Percentiles rank a stretch among this genome's conserved stretches.
Conservation (phyloP, 2,113 vertebrate species). For the Melanerpes formicivorus region DNA sequence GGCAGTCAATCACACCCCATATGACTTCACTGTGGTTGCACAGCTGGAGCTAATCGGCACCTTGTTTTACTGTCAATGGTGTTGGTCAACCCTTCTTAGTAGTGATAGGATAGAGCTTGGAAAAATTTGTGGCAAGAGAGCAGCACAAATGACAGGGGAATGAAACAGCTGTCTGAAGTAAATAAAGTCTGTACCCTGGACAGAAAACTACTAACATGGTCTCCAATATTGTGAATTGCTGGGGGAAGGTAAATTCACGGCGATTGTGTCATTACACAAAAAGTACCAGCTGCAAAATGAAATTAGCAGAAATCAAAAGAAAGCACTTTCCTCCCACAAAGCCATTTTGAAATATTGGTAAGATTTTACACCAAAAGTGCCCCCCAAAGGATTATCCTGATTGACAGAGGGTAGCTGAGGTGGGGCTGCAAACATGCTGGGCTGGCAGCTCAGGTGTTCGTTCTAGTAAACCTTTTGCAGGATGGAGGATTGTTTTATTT, state of each 20-base stretch:
- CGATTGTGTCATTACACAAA: neutral
- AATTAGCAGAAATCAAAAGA: neutral
- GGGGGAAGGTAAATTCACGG: neutral
- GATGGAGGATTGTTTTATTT: neutral
- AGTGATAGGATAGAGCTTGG: neutral
- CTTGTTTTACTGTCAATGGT: neutral
- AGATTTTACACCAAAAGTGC: neutral
- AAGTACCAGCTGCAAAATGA: neutral
- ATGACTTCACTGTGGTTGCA: neutral
- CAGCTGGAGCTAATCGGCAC: neutral
- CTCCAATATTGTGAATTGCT: neutral
- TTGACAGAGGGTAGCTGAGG: neutral
- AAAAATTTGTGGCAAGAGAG: neutral
- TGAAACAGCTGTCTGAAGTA: neutral
- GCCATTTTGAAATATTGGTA: neutral
- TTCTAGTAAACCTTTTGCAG: neutral
- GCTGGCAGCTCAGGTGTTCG: neutral
- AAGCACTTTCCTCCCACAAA: neutral
- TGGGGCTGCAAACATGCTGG: neutral
- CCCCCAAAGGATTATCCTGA: neutral
- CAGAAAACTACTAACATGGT: neutral
- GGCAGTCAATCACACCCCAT: neutral
- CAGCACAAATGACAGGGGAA: neutral
- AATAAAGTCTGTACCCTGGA: neutral
- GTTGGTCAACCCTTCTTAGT: neutral